A percentile compares a stretch with the other conserved stretches of the same genome.
phyloP scores from a whole-genome alignment of 2,797 vertebrate genomes.

The Pangasius djambal region DNA sequence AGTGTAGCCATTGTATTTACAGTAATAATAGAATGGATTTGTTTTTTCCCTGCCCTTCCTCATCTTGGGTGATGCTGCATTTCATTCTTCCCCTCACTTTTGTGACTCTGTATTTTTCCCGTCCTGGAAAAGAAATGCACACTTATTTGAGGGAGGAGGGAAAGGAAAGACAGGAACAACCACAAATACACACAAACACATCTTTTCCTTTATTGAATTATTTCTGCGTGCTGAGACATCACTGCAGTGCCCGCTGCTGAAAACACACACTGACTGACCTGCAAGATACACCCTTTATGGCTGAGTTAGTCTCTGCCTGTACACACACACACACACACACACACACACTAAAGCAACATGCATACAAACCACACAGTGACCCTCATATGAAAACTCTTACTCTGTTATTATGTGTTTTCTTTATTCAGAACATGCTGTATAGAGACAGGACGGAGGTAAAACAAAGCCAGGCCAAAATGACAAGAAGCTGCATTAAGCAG shows the following conservation, averaged over 20 bases:
- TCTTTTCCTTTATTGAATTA: constrained; percentile 58
- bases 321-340: constrained; percentile 22
- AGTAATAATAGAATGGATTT: constrained; percentile 79
- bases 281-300: constrained; percentile 48
- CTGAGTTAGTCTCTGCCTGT: constrained; percentile 40
- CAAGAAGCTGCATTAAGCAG: neutral
- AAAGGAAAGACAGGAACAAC: constrained; percentile 4
- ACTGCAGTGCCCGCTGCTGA: constrained; percentile 48
- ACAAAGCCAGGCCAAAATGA: constrained; percentile 17
- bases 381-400: constrained; percentile 7
- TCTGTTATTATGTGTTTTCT: neutral
- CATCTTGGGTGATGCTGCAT: constrained; percentile 45
- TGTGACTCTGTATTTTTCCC: constrained; percentile 34
- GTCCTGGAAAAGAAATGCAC: constrained; percentile 32
- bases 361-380: constrained; percentile 20
- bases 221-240: constrained; percentile 46
- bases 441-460: neutral
- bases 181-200: constrained; percentile 44
- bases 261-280: constrained; percentile 41
- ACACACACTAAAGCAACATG: constrained; percentile 19
- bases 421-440: neutral
- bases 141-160: constrained; percentile 40
- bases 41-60: constrained; percentile 62
- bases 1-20: constrained; percentile 80
- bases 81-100: constrained; percentile 9